Percentiles rank a stretch among this genome's conserved stretches.
Evolutionary conservation across 2,113 vertebrate species (phyloP).

Genomic region (Dipodomys stephensi): DNA sequence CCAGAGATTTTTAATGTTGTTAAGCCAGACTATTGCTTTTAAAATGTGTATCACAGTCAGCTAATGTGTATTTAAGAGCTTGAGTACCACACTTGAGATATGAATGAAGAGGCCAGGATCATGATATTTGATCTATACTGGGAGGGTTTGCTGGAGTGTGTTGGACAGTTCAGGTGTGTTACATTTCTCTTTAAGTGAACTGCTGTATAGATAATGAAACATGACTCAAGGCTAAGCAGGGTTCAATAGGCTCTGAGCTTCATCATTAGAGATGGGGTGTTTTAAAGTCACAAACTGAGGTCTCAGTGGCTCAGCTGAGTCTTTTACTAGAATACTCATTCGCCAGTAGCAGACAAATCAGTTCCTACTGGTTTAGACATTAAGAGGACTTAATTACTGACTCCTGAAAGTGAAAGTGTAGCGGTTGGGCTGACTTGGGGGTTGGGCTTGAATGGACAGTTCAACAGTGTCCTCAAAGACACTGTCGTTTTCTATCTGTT

Average conservation of each 20-base stretch:
- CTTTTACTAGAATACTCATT: not conserved
- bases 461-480: not conserved
- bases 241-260: not conserved
- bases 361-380: not conserved
- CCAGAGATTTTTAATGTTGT: slow-evolving; percentile 77
- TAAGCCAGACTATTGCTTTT: slow-evolving; percentile 72
- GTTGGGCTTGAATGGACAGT: not conserved
- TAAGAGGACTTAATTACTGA: not conserved
- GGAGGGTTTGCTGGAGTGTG: not conserved
- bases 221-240: not conserved
- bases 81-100: slow-evolving; percentile 78
- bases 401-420: not conserved
- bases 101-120: slow-evolving; percentile 69
- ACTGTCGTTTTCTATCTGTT: not conserved
- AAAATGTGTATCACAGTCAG: slow-evolving; percentile 80
- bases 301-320: not conserved
- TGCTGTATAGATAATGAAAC: not conserved
- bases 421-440: not conserved
- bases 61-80: slow-evolving; percentile 82
- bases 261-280: not conserved
- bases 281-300: not conserved
- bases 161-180: not conserved
- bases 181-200: slow-evolving; percentile 7
- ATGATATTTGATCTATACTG: slow-evolving; percentile 56
- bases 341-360: not conserved